Conservation (phyloP, 2,888 invertebrate species). For the Acleris cristana region DNA sequence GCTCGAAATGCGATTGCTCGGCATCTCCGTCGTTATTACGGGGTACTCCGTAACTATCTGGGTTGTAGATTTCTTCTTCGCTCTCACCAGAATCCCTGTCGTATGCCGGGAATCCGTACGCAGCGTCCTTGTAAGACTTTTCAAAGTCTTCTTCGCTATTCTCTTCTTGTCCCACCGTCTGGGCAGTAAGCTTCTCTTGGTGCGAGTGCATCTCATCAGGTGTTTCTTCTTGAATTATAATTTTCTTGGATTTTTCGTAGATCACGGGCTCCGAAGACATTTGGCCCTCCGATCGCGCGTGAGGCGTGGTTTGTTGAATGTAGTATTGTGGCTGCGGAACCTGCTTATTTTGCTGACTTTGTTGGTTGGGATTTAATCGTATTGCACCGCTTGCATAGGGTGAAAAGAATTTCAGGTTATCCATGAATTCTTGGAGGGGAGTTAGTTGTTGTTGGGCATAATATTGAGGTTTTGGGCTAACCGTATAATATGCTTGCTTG, state of each 20-base stretch:
- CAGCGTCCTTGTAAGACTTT: conserved; percentile 72
- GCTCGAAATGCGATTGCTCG: conserved; percentile 60
- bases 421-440: conserved; percentile 63
- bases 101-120: conserved; percentile 72
- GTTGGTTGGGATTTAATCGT: conserved; percentile 63
- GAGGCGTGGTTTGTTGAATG: conserved; percentile 42
- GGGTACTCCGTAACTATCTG: conserved; percentile 62
- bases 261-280: conserved; percentile 50
- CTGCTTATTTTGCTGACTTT: conserved; percentile 47
- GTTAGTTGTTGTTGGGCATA: conserved; percentile 48
- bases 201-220: conserved; percentile 62
- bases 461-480: conserved; percentile 38
- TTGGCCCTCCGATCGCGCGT: conserved; percentile 38
- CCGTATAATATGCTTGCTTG: conserved; percentile 26
- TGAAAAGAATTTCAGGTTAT: conserved; percentile 58
- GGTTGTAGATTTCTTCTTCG: conserved; percentile 70
- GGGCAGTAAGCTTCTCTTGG: conserved; percentile 60
- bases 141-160: conserved; percentile 78
- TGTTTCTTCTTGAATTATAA: conserved; percentile 66
- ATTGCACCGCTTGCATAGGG: conserved; percentile 57
- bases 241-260: conserved; percentile 67
- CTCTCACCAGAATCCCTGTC: conserved; percentile 53
- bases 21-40: conserved; percentile 57
- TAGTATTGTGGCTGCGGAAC: conserved; percentile 38
- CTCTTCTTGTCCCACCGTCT: conserved; percentile 64